Base-by-base conservation (phyloP, 1,140 invertebrate genomes). In the Helicoverpa zea region DNA sequence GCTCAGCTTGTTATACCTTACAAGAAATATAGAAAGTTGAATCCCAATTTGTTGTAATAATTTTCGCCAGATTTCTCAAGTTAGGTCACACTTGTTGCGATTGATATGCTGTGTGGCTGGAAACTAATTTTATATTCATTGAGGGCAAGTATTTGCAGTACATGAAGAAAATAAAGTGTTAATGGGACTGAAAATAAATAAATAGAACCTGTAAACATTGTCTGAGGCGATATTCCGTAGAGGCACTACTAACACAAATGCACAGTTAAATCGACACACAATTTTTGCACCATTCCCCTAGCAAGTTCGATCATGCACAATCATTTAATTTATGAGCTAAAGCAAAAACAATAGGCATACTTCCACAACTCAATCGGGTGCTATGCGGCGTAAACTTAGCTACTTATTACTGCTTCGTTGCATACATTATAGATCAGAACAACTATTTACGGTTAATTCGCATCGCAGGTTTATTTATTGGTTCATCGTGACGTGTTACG, bases 381-480 rank as follows among this genome's bases (percentile, higher is more conserved):
- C 90, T 88, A 92, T 73, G 70, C 70, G 54, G 70, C 51, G 54
- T 86, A 85, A 88, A 90, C 86, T 89, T 88, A 83, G 81, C 78
- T 83, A 81, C 85, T 89, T 91, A 90, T 90, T 87, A 89, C 66
- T 70, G 87, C 82, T 51, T 43, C 72, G 73, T 72, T 75, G 73
- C 51, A 56, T 73, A 73, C 51, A 88, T 89, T 87, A 90, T 89
- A 88, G 90, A 70, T 70, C 88, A 87, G 87, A 89, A 90, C 86
- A 86, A 86, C 85, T 84, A 81, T 80, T 73, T 79, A 74, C 79
- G 78, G 81, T 83, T 87, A 90, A 89, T 90, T 89, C 87, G 86
- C 86, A 85, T 86, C 87, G 66, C 79, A 86, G 83, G 70, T 81
- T 82, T 87, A 89, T 87, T 91, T 91, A 88, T 88, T 87, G 86